Conservation (phyloP, 2,797 vertebrate genomes). For the Siniperca scherzeri region DNA sequence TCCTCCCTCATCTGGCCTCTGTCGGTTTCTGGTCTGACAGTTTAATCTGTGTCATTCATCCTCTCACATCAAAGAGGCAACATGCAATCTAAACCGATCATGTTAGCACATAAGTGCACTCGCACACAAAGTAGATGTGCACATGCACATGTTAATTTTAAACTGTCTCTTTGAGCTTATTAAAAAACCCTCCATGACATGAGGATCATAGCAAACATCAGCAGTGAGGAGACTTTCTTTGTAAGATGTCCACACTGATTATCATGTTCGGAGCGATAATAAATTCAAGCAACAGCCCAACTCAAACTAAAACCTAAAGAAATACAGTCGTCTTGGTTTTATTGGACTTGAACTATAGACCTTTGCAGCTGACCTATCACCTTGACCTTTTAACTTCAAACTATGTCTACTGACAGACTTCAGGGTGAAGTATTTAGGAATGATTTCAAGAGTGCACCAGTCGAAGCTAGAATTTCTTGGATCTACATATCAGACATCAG, state of each 20-base stretch:
- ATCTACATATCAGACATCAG: neutral
- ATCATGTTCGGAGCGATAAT: neutral
- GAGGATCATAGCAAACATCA: slow-evolving; percentile 25
- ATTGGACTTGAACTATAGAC: slow-evolving; percentile 54
- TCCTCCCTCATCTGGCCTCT: slow-evolving; percentile 81
- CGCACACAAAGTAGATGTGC: slow-evolving; percentile 15
- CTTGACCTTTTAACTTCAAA: slow-evolving; percentile 43
- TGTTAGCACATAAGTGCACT: slow-evolving; percentile 18
- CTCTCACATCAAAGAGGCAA: slow-evolving; percentile 77
- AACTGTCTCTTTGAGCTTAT: slow-evolving; percentile 8
- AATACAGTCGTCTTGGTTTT: slow-evolving; percentile 24
- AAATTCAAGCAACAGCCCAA: slow-evolving; percentile 8
- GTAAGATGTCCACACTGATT: slow-evolving; percentile 31
- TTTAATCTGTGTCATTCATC: slow-evolving; percentile 82
- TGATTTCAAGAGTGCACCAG: neutral
- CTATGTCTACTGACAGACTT: slow-evolving; percentile 7
- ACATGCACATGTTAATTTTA: slow-evolving; percentile 21
- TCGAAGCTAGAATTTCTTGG: neutral
- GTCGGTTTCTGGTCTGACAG: slow-evolving; percentile 77
- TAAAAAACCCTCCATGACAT: neutral
- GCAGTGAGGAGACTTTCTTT: neutral
- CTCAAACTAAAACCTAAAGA: slow-evolving; percentile 16
- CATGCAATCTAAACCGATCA: slow-evolving; percentile 56
- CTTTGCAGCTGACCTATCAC: slow-evolving; percentile 49
- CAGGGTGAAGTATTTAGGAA: neutral